A percentile compares a stretch with the other conserved stretches of the same genome.
These are phyloP conservation scores for Hypotaenidia okinawae DNA, from an alignment of 2,797 vertebrate species.

Conservation along the genomic window DNA sequence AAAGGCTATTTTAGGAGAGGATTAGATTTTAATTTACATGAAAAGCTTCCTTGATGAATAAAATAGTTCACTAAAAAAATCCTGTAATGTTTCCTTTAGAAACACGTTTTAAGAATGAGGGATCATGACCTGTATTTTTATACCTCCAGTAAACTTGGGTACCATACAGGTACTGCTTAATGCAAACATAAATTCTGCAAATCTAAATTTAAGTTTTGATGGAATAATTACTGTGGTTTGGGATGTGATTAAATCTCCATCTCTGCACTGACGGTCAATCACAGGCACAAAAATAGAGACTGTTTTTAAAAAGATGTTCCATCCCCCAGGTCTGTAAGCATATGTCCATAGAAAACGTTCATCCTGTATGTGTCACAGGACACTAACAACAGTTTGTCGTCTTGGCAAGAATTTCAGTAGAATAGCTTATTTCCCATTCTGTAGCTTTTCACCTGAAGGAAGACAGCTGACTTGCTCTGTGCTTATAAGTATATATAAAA, in stretches of 20 bases:
- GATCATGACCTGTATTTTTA: background rate
- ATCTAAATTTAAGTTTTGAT: background rate
- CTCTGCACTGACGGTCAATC: background rate
- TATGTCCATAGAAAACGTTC: background rate
- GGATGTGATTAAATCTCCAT: background rate
- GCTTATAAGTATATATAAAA: background rate
- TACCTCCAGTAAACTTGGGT: background rate
- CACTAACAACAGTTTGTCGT: background rate
- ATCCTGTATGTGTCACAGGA: background rate
- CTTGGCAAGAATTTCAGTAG: background rate
- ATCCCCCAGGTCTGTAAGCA: background rate
- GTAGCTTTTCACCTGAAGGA: conserved; percentile 44
- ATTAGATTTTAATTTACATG: conserved; percentile 67
- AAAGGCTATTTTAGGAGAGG: conserved; percentile 39
- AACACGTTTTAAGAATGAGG: background rate
- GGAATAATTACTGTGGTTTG: background rate
- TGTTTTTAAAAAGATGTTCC: background rate
- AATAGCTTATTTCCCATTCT: background rate
- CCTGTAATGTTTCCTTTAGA: background rate
- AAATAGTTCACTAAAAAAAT: conserved; percentile 5
- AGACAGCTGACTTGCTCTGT: background rate
- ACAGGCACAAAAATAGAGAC: background rate
- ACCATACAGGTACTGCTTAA: background rate
- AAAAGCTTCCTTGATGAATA: conserved; percentile 31
- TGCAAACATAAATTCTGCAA: background rate